Conservation (phyloP, 2,797 vertebrate genomes). For the Astyanax mexicanus region DNA sequence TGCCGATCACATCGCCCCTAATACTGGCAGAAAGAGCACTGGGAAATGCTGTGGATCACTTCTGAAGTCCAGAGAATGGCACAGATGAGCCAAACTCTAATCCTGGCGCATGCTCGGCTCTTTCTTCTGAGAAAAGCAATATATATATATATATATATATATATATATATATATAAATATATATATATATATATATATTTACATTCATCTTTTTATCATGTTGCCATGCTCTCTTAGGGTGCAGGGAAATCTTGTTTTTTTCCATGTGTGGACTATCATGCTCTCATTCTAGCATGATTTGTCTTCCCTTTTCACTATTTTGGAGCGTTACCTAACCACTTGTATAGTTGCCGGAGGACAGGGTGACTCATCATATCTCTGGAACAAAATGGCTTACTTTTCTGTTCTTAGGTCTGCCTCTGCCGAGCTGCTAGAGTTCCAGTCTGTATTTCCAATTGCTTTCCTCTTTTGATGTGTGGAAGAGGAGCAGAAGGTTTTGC, state of each 20-base stretch:
- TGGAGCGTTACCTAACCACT: constrained; percentile 52
- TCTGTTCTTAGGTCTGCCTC: constrained; percentile 42
- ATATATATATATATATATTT: neutral
- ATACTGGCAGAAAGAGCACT: constrained; percentile 28
- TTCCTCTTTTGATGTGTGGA: constrained; percentile 42
- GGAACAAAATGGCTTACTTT: constrained; percentile 60
- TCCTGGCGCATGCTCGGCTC: constrained; percentile 28
- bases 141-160: neutral
- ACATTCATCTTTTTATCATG: constrained; percentile 40
- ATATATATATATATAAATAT: neutral
- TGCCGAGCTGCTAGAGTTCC: constrained; percentile 28
- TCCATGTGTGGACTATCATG: constrained; percentile 38
- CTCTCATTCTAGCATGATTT: constrained; percentile 38
- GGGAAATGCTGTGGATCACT: constrained; percentile 47
- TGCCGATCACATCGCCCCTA: constrained; percentile 57
- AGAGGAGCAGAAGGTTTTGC: constrained; percentile 54
- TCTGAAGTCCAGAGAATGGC: constrained; percentile 44
- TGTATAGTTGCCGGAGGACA: constrained; percentile 56
- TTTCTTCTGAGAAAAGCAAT: constrained; percentile 26
- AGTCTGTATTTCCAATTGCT: constrained; percentile 48
- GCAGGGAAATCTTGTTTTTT: constrained; percentile 44
- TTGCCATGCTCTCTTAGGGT: constrained; percentile 35
- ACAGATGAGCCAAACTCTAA: constrained; percentile 40
- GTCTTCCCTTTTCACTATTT: constrained; percentile 43
- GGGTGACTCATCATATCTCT: constrained; percentile 53